Percentiles rank a stretch among this genome's conserved stretches.
Conservation (phyloP, 2,888 invertebrate species). For the Xiphydria camelus region DNA sequence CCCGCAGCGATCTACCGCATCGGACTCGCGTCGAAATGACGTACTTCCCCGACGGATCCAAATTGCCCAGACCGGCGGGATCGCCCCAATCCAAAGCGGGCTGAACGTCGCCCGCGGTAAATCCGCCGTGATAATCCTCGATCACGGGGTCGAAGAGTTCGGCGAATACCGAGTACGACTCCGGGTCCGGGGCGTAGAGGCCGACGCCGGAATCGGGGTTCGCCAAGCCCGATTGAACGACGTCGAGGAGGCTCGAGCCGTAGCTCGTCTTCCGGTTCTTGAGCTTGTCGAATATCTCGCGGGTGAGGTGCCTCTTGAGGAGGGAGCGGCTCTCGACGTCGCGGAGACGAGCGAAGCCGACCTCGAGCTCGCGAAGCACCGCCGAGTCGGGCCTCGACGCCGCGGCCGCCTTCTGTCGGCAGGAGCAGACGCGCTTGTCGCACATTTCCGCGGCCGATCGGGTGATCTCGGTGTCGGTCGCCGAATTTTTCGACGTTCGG, state of each 20-base stretch:
- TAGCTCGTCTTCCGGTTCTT: conserved; percentile 64
- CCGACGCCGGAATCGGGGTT: conserved; percentile 71
- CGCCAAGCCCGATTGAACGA: conserved; percentile 68
- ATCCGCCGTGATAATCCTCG: conserved; percentile 69
- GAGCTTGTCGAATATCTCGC: conserved; percentile 53
- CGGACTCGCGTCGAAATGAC: conserved; percentile 71
- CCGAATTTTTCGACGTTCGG: too few relatives aligned
- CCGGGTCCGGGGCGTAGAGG: conserved; percentile 70
- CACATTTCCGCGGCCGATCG: too few relatives aligned
- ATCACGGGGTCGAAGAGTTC: conserved; percentile 71
- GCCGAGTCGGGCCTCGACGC: conserved; percentile 16
- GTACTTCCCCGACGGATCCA: conserved; percentile 65
- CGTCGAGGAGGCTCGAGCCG: conserved; percentile 67
- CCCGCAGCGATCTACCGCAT: conserved; percentile 65
- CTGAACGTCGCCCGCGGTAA: conserved; percentile 63
- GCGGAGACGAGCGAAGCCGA: conserved; percentile 59
- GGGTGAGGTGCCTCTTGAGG: conserved; percentile 66
- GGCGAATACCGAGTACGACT: conserved; percentile 68
- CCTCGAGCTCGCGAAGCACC: conserved; percentile 59
- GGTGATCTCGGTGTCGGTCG: too few relatives aligned
- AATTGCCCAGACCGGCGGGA: conserved; percentile 60
- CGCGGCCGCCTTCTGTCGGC: conserved; percentile 30
- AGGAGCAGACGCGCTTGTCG: conserved; percentile 43
- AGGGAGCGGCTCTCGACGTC: conserved; percentile 63
- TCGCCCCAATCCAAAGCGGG: conserved; percentile 68